Conservation (phyloP, 2,113 vertebrate species). For the Anarrhichthys ocellatus region DNA sequence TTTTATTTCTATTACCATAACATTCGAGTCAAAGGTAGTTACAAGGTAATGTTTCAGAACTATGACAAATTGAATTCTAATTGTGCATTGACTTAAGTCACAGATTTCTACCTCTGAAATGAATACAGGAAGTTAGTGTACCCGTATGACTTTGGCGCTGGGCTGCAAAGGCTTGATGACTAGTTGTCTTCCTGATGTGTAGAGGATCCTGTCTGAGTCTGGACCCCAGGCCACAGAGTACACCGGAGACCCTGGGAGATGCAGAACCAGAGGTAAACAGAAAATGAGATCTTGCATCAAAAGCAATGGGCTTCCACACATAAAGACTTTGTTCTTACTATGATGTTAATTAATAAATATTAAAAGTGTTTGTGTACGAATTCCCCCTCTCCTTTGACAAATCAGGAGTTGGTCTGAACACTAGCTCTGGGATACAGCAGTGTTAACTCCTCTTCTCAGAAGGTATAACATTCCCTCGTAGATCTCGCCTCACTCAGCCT, state of each 20-base stretch:
- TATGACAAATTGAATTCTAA: background rate
- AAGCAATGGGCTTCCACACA: background rate
- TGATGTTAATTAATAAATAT: background rate
- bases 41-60: background rate
- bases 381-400: background rate
- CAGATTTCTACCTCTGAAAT: background rate
- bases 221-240: slow-evolving; percentile 96
- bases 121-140: slow-evolving; percentile 63
- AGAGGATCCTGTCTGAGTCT: slow-evolving; percentile 94
- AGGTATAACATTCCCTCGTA: slow-evolving; percentile 40
- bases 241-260: slow-evolving; percentile 88
- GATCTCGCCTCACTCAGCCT: slow-evolving; percentile 58
- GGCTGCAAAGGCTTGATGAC: slow-evolving; percentile 97
- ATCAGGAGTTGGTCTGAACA: slow-evolving; percentile 26
- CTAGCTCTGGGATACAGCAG: slow-evolving; percentile 12
- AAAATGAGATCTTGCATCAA: background rate
- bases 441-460: slow-evolving; percentile 41
- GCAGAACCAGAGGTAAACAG: slow-evolving; percentile 14
- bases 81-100: background rate
- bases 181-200: slow-evolving; percentile 91
- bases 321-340: background rate
- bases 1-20: background rate
- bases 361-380: background rate
- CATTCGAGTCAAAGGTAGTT: background rate
- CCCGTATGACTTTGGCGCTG: slow-evolving; percentile 92